A percentile compares a stretch with the other conserved stretches of the same genome.
Conservation (phyloP, 2,113 vertebrate genomes). For the Rynchops niger region DNA sequence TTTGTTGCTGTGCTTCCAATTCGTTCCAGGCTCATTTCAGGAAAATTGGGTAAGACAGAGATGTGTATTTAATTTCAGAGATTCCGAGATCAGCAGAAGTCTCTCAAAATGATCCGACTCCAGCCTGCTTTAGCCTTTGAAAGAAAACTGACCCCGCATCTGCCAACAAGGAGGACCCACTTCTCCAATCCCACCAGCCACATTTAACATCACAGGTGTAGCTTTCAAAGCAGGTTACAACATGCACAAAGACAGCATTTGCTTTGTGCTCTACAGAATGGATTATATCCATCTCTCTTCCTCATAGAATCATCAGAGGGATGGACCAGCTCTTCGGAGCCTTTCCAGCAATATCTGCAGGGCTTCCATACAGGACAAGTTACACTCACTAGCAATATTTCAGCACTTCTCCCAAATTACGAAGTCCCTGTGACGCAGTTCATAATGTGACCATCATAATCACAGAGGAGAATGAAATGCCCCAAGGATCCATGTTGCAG, state of each 20-base stretch:
- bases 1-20: neutral
- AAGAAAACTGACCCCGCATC: neutral
- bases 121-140: neutral
- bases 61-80: neutral
- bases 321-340: neutral
- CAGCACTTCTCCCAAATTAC: neutral
- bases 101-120: neutral
- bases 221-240: neutral
- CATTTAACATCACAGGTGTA: neutral
- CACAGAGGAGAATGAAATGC: neutral
- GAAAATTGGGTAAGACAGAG: neutral
- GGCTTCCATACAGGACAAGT: neutral
- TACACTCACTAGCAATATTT: neutral
- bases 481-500: neutral
- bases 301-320: neutral
- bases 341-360: neutral
- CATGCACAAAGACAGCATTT: neutral
- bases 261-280: neutral
- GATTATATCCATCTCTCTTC: neutral
- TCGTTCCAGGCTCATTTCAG: neutral
- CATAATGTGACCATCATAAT: neutral
- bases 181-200: neutral
- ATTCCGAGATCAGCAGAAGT: neutral
- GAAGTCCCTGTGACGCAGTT: neutral
- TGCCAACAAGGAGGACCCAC: neutral